Percentiles rank a stretch among this genome's conserved stretches.
These are phyloP conservation scores for Epizoanthus scotinus DNA, from an alignment of 92 coral and sea anemone species.

Conservation along the genomic window DNA sequence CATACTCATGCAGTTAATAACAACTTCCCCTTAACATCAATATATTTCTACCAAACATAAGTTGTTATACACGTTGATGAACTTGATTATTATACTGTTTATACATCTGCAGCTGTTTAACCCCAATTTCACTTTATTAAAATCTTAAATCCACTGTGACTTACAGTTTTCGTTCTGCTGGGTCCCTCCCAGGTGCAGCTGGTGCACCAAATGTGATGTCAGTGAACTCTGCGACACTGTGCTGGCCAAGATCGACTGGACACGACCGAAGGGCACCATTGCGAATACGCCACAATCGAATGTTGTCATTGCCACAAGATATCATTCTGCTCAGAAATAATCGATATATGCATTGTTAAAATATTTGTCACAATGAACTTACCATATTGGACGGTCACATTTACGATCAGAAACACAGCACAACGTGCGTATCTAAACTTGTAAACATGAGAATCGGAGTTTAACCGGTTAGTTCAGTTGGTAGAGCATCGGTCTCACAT, in stretches of 20 bases:
- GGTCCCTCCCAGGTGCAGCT: conserved; percentile 58
- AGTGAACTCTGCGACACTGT: conserved; percentile 68
- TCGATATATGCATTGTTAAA: neutral
- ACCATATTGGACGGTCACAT: neutral
- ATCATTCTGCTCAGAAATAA: conserved; percentile 65
- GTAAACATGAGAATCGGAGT: too few relatives aligned
- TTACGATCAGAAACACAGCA: neutral
- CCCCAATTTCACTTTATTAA: neutral
- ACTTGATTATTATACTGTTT: too few relatives aligned
- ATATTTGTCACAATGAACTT: neutral
- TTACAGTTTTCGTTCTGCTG: conserved; percentile 84
- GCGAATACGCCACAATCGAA: conserved; percentile 95
- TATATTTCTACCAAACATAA: too few relatives aligned
- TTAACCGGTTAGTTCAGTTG: too few relatives aligned
- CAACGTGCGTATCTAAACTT: too few relatives aligned
- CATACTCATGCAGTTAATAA: too few relatives aligned
- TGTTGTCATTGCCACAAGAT: conserved; percentile 94
- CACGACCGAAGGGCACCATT: conserved; percentile 93
- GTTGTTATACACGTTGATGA: too few relatives aligned
- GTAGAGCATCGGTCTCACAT: too few relatives aligned
- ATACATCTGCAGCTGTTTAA: too few relatives aligned
- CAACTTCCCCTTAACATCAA: too few relatives aligned
- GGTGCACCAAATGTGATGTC: conserved; percentile 87
- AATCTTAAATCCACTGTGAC: conserved; percentile 1
- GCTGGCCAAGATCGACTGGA: conserved; percentile 90